Evolutionary conservation across 1,140 invertebrate species (phyloP).

Genomic region (Steinernema khuongi): DNA sequence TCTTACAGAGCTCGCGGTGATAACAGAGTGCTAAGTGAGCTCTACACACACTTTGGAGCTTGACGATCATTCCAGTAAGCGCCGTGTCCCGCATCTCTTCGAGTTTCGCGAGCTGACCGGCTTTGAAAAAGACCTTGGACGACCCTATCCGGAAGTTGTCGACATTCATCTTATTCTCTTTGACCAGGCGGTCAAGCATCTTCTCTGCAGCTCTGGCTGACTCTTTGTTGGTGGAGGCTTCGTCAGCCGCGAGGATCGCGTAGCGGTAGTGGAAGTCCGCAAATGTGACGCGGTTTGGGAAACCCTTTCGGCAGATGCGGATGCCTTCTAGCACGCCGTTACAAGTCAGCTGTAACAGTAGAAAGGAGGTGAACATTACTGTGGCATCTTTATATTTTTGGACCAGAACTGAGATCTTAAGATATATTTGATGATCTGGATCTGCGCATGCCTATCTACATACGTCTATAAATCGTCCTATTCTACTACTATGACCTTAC

Average conservation of each 20-base stretch:
- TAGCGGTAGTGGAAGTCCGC: constrained; percentile 99
- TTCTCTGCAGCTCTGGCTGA: constrained; percentile 24
- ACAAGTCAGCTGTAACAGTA: constrained; percentile 85
- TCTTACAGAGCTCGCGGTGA: constrained; percentile 33
- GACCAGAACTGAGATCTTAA: too few species aligned
- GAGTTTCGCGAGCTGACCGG: constrained; percentile 98
- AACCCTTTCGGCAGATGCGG: constrained; percentile 99
- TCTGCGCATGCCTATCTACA: too few species aligned
- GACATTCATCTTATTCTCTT: constrained; percentile 37
- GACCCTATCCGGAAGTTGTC: constrained; percentile 46
- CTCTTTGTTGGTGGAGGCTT: constrained; percentile 36
- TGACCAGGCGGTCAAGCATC: constrained; percentile 41
- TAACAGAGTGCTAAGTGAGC: constrained; percentile 42
- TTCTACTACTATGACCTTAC: too few species aligned
- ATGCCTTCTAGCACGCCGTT: constrained; percentile 99
- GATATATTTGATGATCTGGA: too few species aligned
- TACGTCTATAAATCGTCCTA: too few species aligned
- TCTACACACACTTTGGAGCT: constrained; percentile 71
- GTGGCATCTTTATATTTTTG: too few species aligned
- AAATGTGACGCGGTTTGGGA: constrained; percentile 74
- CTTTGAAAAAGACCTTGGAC: constrained; percentile 84
- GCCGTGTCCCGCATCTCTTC: constrained; percentile 99
- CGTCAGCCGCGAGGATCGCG: constrained; percentile 59
- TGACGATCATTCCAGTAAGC: constrained; percentile 90
- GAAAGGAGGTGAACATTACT: not conserved